A percentile compares a stretch with the other conserved stretches of the same genome.
Conservation (phyloP, 2,888 invertebrate species). For the Drosophila lacicola region DNA sequence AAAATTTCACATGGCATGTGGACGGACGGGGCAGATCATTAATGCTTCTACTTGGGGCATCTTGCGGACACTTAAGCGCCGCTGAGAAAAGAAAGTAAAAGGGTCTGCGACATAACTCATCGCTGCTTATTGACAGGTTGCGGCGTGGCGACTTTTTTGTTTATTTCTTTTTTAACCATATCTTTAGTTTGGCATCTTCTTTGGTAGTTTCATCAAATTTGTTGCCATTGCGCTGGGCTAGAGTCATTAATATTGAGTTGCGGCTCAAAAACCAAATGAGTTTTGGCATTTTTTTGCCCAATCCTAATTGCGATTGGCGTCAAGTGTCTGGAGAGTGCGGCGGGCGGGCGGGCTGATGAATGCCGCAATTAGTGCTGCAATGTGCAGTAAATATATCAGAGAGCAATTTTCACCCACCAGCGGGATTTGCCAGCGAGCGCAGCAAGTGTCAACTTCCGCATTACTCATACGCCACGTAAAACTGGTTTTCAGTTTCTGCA, state of each 20-base stretch:
- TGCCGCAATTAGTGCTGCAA: conserved; percentile 62
- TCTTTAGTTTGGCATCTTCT: conserved; percentile 7
- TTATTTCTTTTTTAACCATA: conserved; percentile 2
- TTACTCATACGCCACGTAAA: conserved; percentile 71
- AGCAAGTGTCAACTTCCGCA: conserved; percentile 79
- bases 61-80: conserved; percentile 16
- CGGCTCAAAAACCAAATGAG: conserved; percentile 38
- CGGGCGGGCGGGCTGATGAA: conserved; percentile 39
- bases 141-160: conserved; percentile 20
- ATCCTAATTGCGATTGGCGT: conserved; percentile 41
- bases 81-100: conserved; percentile 73
- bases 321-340: background rate
- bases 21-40: conserved; percentile 26
- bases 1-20: conserved; percentile 48
- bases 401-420: conserved; percentile 70
- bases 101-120: conserved; percentile 74
- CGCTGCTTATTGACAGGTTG: conserved; percentile 64
- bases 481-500: conserved; percentile 48
- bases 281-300: conserved; percentile 33
- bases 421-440: conserved; percentile 30
- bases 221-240: conserved; percentile 36
- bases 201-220: conserved; percentile 25
- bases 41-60: conserved; percentile 49
- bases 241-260: conserved; percentile 42
- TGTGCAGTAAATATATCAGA: conserved; percentile 68